Conservation (phyloP, 2,113 vertebrate species). For the Cyprinodon variegatus region DNA sequence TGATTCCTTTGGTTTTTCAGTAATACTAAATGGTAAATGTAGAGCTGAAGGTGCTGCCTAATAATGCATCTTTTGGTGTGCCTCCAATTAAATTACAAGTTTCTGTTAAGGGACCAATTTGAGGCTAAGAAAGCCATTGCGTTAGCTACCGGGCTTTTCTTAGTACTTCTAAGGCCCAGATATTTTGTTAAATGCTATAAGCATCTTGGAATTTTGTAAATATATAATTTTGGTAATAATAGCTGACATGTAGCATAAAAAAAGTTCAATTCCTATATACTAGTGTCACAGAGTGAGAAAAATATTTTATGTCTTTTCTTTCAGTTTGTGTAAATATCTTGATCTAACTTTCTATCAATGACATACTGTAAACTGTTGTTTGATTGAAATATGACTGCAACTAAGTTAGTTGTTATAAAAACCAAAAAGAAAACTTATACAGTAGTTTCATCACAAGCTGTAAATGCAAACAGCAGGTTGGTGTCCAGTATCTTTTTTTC, state of each 20-base stretch:
- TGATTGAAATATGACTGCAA: slow-evolving; percentile 23
- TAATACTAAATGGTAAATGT: too few relatives aligned
- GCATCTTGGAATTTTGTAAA: background rate
- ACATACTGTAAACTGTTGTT: slow-evolving; percentile 13
- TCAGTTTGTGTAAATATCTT: background rate
- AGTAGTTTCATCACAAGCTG: slow-evolving; percentile 1
- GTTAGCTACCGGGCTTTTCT: too few relatives aligned
- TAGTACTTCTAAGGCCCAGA: too few relatives aligned
- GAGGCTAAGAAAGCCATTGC: too few relatives aligned
- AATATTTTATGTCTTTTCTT: background rate
- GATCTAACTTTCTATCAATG: too few relatives aligned
- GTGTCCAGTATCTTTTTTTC: slow-evolving; percentile 25
- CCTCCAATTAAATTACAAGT: too few relatives aligned
- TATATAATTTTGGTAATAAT: background rate
- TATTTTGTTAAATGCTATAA: background rate
- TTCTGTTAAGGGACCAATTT: too few relatives aligned
- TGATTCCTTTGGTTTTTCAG: too few relatives aligned
- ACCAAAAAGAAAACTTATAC: slow-evolving; percentile 11
- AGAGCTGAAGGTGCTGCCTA: too few relatives aligned
- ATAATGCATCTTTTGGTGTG: too few relatives aligned
- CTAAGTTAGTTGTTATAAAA: slow-evolving; percentile 18
- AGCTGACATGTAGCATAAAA: background rate
- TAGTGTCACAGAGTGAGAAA: too few relatives aligned
- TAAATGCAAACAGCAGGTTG: slow-evolving; percentile 29
- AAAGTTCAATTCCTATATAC: too few relatives aligned